Evolutionary conservation across 2,113 vertebrate genomes (phyloP).

Genomic region (Malurus cyaneus): DNA sequence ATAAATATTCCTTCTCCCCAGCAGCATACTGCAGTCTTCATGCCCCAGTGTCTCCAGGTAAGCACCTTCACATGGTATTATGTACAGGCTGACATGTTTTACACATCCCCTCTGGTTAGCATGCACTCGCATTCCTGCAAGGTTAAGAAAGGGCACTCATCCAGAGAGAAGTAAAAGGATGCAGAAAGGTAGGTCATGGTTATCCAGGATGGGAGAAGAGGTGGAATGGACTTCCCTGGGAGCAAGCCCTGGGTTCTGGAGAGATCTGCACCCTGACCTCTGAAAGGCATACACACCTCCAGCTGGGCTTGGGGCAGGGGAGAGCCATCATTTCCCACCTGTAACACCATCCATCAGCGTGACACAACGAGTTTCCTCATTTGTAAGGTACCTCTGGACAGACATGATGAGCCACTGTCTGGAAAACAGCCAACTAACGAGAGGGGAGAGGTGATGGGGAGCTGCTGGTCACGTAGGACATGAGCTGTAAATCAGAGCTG

Average conservation of each 20-base stretch:
- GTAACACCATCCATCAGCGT: accelerated
- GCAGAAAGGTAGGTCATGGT: not conserved
- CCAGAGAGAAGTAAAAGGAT: not conserved
- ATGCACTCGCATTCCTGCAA: not conserved
- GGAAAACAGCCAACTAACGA: not conserved
- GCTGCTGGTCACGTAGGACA: not conserved
- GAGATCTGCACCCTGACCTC: not conserved
- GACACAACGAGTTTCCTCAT: accelerated
- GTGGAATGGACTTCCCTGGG: not conserved
- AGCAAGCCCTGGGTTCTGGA: accelerated
- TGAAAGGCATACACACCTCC: accelerated
- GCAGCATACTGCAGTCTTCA: not conserved
- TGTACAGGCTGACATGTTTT: not conserved
- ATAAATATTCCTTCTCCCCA: not conserved
- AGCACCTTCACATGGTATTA: not conserved
- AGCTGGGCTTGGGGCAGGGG: accelerated
- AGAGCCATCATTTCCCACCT: not conserved
- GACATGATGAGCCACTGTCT: not conserved
- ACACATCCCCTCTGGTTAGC: not conserved
- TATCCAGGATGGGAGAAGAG: not conserved
- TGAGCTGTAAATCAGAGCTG: not conserved
- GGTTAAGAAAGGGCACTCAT: not conserved
- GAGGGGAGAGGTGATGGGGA: not conserved
- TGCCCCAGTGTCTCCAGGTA: not conserved
- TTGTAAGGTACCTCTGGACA: not conserved